Evolutionary conservation across 2,888 invertebrate genomes (phyloP).

Genomic region (Melikaiella ostensackeni): DNA sequence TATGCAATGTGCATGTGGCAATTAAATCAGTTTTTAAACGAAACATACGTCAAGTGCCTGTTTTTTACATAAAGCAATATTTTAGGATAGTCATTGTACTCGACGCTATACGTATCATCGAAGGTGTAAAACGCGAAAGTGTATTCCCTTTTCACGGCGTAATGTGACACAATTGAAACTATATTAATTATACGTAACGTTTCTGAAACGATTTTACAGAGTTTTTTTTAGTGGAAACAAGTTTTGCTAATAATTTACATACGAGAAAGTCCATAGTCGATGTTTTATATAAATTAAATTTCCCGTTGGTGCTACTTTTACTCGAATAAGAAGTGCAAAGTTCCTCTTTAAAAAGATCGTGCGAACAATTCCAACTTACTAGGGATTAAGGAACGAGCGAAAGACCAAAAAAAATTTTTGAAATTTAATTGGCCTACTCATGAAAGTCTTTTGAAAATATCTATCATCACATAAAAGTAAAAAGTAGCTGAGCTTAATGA

Average conservation of each 20-base stretch:
- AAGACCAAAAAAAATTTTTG: slow-evolving; percentile 29
- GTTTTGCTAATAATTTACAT: not conserved
- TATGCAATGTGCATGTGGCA: slow-evolving; percentile 37
- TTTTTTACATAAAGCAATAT: slow-evolving; percentile 38
- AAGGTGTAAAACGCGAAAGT: slow-evolving; percentile 27
- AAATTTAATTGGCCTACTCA: not conserved
- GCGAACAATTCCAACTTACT: slow-evolving; percentile 12
- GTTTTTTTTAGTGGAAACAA: slow-evolving; percentile 1
- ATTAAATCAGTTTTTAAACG: slow-evolving; percentile 36
- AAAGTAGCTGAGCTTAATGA: not conserved
- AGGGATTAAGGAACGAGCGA: slow-evolving; percentile 5
- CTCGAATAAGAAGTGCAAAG: not conserved
- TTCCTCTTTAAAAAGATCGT: slow-evolving; percentile 26
- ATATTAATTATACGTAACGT: slow-evolving; percentile 32
- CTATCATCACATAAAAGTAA: not conserved
- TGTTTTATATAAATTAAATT: slow-evolving; percentile 12
- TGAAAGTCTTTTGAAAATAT: not conserved
- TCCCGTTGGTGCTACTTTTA: slow-evolving; percentile 29
- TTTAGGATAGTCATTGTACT: slow-evolving; percentile 36
- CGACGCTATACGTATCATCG: slow-evolving; percentile 11
- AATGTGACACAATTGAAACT: slow-evolving; percentile 11
- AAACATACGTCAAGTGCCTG: slow-evolving; percentile 38
- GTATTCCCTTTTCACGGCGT: slow-evolving; percentile 19
- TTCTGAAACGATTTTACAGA: slow-evolving; percentile 33
- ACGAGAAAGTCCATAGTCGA: slow-evolving; percentile 17